Evolutionary conservation across 2,888 invertebrate species (phyloP).

Genomic region (Pammene fasciana): DNA sequence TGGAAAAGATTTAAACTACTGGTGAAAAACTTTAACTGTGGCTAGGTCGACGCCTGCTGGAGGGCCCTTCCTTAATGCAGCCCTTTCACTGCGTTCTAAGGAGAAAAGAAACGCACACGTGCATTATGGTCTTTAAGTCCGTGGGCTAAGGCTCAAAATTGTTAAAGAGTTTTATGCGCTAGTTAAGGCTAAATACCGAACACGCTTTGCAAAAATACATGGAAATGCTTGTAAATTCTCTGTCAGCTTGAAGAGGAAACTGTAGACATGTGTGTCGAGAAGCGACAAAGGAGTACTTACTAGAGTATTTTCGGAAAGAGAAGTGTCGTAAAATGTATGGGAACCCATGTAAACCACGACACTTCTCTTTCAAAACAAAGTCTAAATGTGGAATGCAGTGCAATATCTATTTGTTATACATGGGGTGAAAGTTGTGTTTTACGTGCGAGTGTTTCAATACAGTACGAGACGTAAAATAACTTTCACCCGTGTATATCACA

Average conservation of each 20-base stretch:
- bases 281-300: too few relatives aligned
- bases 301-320: too few relatives aligned
- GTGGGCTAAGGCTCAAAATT: neutral
- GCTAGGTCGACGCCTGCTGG: constrained; percentile 34
- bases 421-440: too few relatives aligned
- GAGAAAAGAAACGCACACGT: constrained; percentile 3
- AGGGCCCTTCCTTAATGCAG: constrained; percentile 35
- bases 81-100: constrained; percentile 32
- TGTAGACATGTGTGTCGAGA: neutral
- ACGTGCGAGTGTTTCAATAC: too few relatives aligned
- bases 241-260: neutral
- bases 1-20: too few relatives aligned
- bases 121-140: neutral
- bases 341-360: too few relatives aligned
- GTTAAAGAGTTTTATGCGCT: neutral
- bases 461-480: too few relatives aligned
- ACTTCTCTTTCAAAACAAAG: too few relatives aligned
- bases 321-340: too few relatives aligned
- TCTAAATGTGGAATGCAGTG: too few relatives aligned
- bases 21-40: constrained; percentile 3
- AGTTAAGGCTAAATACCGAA: constrained; percentile 7
- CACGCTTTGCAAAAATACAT: constrained; percentile 21
- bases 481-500: too few relatives aligned
- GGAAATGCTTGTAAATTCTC: constrained; percentile 20
- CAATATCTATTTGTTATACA: too few relatives aligned